Percentiles rank a stretch among this genome's conserved stretches.
Evolutionary conservation across 2,113 vertebrate genomes (phyloP).

Genomic region (Oxyura jamaicensis): DNA sequence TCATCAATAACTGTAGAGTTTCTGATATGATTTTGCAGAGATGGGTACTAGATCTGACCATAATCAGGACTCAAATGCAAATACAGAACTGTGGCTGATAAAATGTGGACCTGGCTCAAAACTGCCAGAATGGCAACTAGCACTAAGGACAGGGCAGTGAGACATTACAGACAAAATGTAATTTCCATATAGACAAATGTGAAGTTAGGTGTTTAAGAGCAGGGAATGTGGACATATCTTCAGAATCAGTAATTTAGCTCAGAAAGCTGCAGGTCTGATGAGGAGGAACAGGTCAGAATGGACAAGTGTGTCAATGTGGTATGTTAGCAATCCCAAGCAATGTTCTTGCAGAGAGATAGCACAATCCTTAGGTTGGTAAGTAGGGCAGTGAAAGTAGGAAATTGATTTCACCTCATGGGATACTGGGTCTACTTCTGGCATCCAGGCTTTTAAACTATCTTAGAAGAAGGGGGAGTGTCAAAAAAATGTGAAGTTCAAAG

Average conservation of each 20-base stretch:
- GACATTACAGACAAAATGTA: background rate
- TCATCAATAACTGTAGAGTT: background rate
- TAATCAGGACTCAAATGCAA: background rate
- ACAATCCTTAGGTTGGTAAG: background rate
- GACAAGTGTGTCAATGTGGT: background rate
- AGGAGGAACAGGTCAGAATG: background rate
- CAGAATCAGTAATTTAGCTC: background rate
- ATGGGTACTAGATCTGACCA: background rate
- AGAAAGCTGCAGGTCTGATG: background rate
- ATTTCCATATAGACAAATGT: background rate
- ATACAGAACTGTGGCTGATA: background rate
- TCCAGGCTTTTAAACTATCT: background rate
- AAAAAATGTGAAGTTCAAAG: background rate
- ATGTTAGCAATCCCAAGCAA: background rate
- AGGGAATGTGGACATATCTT: background rate
- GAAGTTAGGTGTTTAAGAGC: background rate
- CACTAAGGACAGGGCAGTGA: background rate
- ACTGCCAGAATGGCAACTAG: background rate
- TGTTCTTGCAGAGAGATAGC: background rate
- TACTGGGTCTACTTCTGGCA: background rate
- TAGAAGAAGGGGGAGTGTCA: background rate
- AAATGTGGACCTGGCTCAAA: background rate
- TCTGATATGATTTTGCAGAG: background rate
- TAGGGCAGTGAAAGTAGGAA: background rate
- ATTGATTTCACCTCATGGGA: background rate